Evolutionary conservation across 2,888 invertebrate genomes (phyloP), one percentile per base, ranked within the genome.

Genomic region (Trichacis sp.): DNA sequence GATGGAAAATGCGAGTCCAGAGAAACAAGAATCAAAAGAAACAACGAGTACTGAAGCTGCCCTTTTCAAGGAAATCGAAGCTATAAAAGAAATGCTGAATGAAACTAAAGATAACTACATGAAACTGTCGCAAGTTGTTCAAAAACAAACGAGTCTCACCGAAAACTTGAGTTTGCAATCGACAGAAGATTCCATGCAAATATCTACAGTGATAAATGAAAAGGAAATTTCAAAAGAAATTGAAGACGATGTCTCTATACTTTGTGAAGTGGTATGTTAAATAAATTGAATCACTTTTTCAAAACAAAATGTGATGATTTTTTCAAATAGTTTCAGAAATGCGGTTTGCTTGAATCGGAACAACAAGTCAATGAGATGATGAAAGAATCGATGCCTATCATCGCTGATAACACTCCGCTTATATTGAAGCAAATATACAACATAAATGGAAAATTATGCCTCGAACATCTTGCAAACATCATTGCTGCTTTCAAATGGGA

Each of bases 61-160:
- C 18, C 9, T 45, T 45, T 19, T 45, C 19, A 9, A 45, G 11
- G 45, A 45, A 19, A 45, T 45, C 2, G 8, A 20, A 18, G 20
- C 45, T 2, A 58, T 61, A 30, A 55, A 43, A 8, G 46, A 65
- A n/a, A 67, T 68, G 55, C 24, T 69, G 33, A 45, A 46, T 53
- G 47, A 29, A 36, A 55, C 43, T 1, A 60, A 54, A 46, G 9
- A 40, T 1, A 54, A 54, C 38, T 54, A 45, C 17, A 18, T 33
- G 42, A 58, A 56, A 33, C 42, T 66, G 17, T 45, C 57, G 3
- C 15, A 68, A 1, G 46, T 58, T 24, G 12, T 66, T 6, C 46
- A 69, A 19, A 61, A 68, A 46, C 29, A 64, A 11, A 38, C 55
- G 5, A 64, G 51, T 15, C 42, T 56, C 5, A 42, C 52, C 6